These are phyloP conservation scores for Diabrotica balteata DNA, from an alignment of 2,888 invertebrate species.

Conservation along the genomic window DNA sequence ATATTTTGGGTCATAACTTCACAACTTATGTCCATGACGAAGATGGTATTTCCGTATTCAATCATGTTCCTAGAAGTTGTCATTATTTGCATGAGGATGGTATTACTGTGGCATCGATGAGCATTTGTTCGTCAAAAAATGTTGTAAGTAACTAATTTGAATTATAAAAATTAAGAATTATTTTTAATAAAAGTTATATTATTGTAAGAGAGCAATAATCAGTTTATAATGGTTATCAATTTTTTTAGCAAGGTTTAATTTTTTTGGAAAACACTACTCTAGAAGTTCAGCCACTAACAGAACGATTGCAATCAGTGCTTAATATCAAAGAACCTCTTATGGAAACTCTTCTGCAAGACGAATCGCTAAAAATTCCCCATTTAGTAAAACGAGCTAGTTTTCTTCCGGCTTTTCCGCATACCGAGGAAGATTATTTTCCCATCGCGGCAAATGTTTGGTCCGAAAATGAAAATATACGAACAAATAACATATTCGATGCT, in stretches of 20 bases:
- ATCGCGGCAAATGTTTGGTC: conserved; percentile 38
- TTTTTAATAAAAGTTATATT: neutral
- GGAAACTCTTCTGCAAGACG: conserved; percentile 38
- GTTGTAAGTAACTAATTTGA: conserved; percentile 65
- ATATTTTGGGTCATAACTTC: conserved; percentile 68
- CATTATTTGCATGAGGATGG: conserved; percentile 71
- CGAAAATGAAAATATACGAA: conserved; percentile 34
- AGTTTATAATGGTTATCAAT: neutral
- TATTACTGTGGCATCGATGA: conserved; percentile 70
- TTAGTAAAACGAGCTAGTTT: conserved; percentile 66
- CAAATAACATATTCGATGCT: conserved; percentile 16
- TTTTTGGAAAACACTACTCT: conserved; percentile 72
- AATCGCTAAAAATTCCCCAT: conserved; percentile 61
- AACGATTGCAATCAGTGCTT: conserved; percentile 55
- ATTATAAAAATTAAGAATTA: too few relatives aligned
- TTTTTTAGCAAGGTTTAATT: conserved; percentile 71
- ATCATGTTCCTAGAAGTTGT: conserved; percentile 62
- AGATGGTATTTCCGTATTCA: conserved; percentile 54
- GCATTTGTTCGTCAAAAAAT: conserved; percentile 69
- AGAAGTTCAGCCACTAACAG: conserved; percentile 72
- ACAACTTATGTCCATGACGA: conserved; percentile 66
- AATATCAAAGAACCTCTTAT: conserved; percentile 57
- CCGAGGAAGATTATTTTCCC: conserved; percentile 53
- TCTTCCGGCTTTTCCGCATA: conserved; percentile 57
- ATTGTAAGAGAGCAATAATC: neutral